These are phyloP conservation scores for Fopius arisanus DNA, from an alignment of 1,140 invertebrate genomes.

Conservation along the genomic window DNA sequence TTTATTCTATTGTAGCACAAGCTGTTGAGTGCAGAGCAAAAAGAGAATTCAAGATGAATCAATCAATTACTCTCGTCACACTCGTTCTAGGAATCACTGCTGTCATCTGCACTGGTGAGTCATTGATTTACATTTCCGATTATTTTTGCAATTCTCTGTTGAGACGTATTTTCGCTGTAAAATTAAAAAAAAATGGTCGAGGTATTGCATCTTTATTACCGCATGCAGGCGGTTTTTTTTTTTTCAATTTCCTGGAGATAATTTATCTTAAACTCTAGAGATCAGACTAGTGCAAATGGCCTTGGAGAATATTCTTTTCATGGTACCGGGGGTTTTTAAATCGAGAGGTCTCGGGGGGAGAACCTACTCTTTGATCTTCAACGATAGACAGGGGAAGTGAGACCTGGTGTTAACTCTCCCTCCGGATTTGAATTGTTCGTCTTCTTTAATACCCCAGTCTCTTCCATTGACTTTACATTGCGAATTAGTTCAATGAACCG, in stretches of 20 bases:
- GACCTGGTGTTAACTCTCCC: not conserved
- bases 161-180: no score
- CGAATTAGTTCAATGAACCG: no score
- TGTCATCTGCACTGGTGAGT: slow-evolving; percentile 34
- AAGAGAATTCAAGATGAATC: slow-evolving; percentile 40
- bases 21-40: not conserved
- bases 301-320: not conserved
- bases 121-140: not conserved
- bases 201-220: no score
- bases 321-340: not conserved
- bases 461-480: no score
- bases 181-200: no score
- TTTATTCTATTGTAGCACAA: slow-evolving; percentile 1
- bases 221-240: no score
- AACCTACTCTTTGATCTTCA: slow-evolving; percentile 4
- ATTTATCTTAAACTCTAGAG: not conserved
- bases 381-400: not conserved
- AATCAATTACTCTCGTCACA: slow-evolving; percentile 19
- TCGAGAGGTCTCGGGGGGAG: not conserved
- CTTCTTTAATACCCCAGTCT: no score
- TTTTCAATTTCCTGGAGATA: not conserved
- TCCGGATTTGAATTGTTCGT: no score
- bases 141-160: not conserved
- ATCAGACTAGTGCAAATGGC: not conserved
- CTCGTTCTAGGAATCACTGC: slow-evolving; percentile 23